phyloP scores from a whole-genome alignment of 2,888 invertebrate genomes.

The Platerodrilus igneus region DNA sequence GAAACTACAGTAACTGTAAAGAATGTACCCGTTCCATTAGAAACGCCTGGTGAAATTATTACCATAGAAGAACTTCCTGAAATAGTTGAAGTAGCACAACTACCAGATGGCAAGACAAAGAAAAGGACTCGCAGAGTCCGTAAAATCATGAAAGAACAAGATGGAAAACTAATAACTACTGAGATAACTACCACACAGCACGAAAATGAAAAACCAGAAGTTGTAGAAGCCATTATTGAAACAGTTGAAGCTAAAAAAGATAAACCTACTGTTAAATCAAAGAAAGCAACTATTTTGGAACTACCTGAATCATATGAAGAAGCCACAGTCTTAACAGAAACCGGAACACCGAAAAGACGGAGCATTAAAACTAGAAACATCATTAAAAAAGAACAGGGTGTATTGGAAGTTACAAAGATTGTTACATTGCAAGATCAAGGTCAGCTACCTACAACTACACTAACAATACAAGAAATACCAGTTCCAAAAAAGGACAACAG shows the following conservation, averaged over 20 bases:
- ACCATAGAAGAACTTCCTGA: constrained; percentile 17
- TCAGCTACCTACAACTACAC: constrained; percentile 44
- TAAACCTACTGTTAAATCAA: constrained; percentile 34
- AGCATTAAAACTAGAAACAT: constrained; percentile 44
- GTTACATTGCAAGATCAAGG: constrained; percentile 47
- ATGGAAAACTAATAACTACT: constrained; percentile 39
- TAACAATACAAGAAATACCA: constrained; percentile 34
- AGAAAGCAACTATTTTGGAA: constrained; percentile 22
- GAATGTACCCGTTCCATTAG: constrained; percentile 26
- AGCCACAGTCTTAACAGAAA: constrained; percentile 28
- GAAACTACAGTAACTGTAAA: constrained; percentile 31
- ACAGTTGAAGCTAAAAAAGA: constrained; percentile 31
- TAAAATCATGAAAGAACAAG: constrained; percentile 35
- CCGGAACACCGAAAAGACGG: constrained; percentile 32
- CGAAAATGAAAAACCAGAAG: constrained; percentile 39
- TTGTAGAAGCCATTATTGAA: constrained; percentile 36
- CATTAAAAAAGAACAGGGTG: constrained; percentile 46
- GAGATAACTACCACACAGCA: constrained; percentile 45
- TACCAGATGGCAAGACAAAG: constrained; percentile 13
- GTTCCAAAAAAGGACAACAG: too few relatives aligned
- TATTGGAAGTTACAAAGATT: constrained; percentile 48
- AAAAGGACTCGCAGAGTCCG: constrained; percentile 33
- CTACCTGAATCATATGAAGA: constrained; percentile 28
- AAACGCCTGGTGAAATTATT: constrained; percentile 23
- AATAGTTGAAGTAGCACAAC: constrained; percentile 25